Conservation (phyloP, 2,113 vertebrate genomes). For the Diphyllodes magnificus region DNA sequence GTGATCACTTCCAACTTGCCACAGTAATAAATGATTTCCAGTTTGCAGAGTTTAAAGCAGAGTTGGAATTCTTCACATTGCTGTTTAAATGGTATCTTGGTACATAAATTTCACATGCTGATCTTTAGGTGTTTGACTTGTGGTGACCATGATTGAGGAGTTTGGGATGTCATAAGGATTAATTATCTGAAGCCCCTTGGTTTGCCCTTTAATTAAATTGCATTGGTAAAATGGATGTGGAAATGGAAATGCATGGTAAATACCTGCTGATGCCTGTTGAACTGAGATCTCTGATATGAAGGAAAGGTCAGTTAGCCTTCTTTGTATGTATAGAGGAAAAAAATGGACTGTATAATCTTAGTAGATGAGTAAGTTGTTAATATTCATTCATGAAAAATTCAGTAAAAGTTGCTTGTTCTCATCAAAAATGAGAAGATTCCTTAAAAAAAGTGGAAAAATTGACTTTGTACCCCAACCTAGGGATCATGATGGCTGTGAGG, state of each 20-base stretch:
- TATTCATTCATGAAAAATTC: conserved; percentile 29
- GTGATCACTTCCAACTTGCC: neutral
- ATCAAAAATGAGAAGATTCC: neutral
- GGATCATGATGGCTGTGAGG: conserved; percentile 43
- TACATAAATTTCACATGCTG: neutral
- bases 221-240: neutral
- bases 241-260: neutral
- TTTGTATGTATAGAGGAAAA: neutral
- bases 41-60: neutral
- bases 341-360: neutral
- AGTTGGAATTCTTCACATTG: neutral
- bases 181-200: neutral
- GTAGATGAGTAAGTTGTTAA: neutral
- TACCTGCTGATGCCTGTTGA: neutral
- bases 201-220: neutral
- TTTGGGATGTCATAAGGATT: neutral
- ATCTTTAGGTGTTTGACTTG: neutral
- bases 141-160: neutral
- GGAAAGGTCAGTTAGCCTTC: neutral
- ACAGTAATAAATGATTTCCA: neutral
- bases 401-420: conserved; percentile 40
- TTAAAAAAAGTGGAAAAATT: conserved; percentile 10
- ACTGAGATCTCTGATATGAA: neutral
- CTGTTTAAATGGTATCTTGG: neutral
- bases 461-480: conserved; percentile 45